phyloP scores from a whole-genome alignment of 2,888 invertebrate genomes.

The Sarcophaga caerulescens region DNA sequence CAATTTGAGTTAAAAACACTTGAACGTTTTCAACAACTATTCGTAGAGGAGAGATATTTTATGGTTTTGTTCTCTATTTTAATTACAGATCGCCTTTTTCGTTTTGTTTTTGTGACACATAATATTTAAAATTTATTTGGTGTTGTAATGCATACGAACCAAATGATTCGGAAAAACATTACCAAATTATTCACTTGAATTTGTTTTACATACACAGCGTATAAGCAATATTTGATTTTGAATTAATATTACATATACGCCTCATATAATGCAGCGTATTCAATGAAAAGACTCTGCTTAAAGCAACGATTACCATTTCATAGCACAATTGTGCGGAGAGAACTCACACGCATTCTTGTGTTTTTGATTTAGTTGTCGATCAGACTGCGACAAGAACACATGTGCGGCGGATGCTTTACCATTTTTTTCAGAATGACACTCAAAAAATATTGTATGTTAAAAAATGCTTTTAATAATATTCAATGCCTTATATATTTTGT shows the following conservation, averaged over 20 bases:
- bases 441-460: too few species aligned
- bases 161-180: neutral
- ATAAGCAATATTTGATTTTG: slow-evolving; percentile 22
- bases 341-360: too few species aligned
- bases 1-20: slow-evolving; percentile 43
- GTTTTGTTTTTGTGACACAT: neutral
- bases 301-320: too few species aligned
- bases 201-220: neutral
- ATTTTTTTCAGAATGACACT: too few species aligned
- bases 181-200: neutral
- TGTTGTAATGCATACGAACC: neutral
- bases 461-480: too few species aligned
- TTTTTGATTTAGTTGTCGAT: too few species aligned
- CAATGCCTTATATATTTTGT: too few species aligned
- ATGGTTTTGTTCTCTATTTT: neutral
- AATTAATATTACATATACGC: slow-evolving; percentile 34
- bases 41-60: slow-evolving; percentile 7
- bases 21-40: slow-evolving; percentile 1
- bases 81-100: neutral
- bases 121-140: neutral
- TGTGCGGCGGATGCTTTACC: too few species aligned
- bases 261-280: neutral
- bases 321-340: too few species aligned
- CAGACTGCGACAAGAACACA: too few species aligned
- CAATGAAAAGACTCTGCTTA: too few species aligned